Percentiles rank a stretch among this genome's conserved stretches.
phyloP scores from a whole-genome alignment of 1,140 invertebrate genomes.

The Thalassaphorura encarpata region DNA sequence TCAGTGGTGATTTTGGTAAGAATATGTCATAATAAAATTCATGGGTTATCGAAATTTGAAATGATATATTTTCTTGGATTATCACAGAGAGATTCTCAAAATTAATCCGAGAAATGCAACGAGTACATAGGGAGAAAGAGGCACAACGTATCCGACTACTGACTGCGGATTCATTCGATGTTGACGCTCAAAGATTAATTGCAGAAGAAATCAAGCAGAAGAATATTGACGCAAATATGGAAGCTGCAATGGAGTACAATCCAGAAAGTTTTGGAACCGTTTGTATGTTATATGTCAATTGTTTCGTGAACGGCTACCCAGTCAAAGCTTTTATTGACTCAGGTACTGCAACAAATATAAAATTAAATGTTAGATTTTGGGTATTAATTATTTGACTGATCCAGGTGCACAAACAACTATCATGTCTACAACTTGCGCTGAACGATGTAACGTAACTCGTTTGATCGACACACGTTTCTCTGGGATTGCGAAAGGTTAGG shows the following conservation, averaged over 20 bases:
- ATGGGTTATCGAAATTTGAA: too few relatives aligned
- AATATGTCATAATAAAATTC: slow-evolving; percentile 6
- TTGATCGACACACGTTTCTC: slow-evolving; percentile 89
- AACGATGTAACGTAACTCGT: slow-evolving; percentile 91
- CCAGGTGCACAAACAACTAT: slow-evolving; percentile 84
- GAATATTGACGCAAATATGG: slow-evolving; percentile 97
- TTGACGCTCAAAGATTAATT: slow-evolving; percentile 85
- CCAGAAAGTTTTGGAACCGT: slow-evolving; percentile 97
- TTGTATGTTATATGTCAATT: slow-evolving; percentile 94
- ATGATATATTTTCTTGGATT: slow-evolving; percentile 11
- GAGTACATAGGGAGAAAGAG: slow-evolving; percentile 63
- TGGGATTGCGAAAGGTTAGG: slow-evolving; percentile 82
- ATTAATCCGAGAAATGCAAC: slow-evolving; percentile 70
- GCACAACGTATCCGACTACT: slow-evolving; percentile 75
- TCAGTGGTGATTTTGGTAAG: slow-evolving; percentile 64
- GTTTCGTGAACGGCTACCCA: slow-evolving; percentile 86
- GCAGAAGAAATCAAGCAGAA: slow-evolving; percentile 91
- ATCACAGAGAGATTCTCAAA: slow-evolving; percentile 65
- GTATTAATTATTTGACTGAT: slow-evolving; percentile 1
- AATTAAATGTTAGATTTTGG: background rate
- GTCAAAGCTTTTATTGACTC: slow-evolving; percentile 98
- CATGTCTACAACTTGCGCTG: slow-evolving; percentile 83
- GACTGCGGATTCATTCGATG: slow-evolving; percentile 88
- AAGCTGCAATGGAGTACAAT: slow-evolving; percentile 95
- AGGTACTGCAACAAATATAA: slow-evolving; percentile 41